Evolutionary conservation across 30 jellyfish, hydroid and myxozoan species (phyloP), one percentile per base, ranked within the genome.

Genomic region (Mastigias papua): DNA sequence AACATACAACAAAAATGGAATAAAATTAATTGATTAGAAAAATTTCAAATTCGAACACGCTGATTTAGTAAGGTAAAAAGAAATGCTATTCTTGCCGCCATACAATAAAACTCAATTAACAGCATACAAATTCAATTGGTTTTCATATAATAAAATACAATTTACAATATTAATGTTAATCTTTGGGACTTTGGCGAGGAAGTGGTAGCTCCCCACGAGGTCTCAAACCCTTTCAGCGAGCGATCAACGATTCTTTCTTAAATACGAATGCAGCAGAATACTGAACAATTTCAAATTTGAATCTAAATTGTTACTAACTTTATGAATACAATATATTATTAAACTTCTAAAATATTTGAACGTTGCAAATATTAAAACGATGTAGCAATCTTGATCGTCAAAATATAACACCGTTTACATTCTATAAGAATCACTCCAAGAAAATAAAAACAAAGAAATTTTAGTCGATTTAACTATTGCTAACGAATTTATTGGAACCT

Each of bases 1-100:
- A 83, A 83, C 92, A 83, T 77, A 26, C 88, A 77, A 77, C 88
- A 77, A 62, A 72, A 74, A 28, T 80, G 60, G 87, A 83, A 83
- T 85, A 73, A 73, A 85, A 85, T 85, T 72, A 70, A 85, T 72
- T 85, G 69, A 85, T 85, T 71, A 73, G 61, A 75, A 49, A 85
- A 85, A 79, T 79, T 77, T 85, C 78, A 65, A 85, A 85, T 85
- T 85, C 94, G 94, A 85, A 85, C 94, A 75, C 92, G 73, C 88
- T 30, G 88, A 42, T 28, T 23, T 58, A 83, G 70, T 48, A 85
- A 85, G 67, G 72, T 82, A 82, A 82, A 82, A 84, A 84, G 83
- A 58, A 71, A 74, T 50, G 58, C 67, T 46, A 48, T 35, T 48
- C 78, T 73, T 26, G 48, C 88, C 60, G 66, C 87, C 79, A 27